phyloP scores from a whole-genome alignment of 2,888 invertebrate species.

The Disparrhopalites patrizii region DNA sequence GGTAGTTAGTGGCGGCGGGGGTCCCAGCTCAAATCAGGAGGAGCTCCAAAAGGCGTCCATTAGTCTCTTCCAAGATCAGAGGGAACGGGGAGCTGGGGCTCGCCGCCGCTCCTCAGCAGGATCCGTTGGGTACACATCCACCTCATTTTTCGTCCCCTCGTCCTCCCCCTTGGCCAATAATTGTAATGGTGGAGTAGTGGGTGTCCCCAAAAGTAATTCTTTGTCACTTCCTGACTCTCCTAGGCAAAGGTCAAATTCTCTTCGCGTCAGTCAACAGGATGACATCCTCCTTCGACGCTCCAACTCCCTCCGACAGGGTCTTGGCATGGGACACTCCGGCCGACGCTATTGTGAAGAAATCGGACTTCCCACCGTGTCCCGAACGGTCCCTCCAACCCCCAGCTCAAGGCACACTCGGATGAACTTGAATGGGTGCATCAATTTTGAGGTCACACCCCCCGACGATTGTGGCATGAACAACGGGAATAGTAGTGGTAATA shows the following conservation, averaged over 20 bases:
- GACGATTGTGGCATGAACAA: slow-evolving; percentile 19
- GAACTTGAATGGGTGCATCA: slow-evolving; percentile 43
- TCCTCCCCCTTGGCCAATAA: not conserved
- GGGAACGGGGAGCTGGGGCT: slow-evolving; percentile 25
- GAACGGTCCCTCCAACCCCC: slow-evolving; percentile 25
- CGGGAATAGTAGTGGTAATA: slow-evolving; percentile 6
- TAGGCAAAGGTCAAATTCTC: slow-evolving; percentile 66
- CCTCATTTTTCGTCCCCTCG: slow-evolving; percentile 27
- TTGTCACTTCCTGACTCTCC: slow-evolving; percentile 44
- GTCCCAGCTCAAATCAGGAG: slow-evolving; percentile 34
- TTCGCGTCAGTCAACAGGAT: slow-evolving; percentile 64
- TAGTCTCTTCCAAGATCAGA: slow-evolving; percentile 34
- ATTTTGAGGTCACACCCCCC: slow-evolving; percentile 47
- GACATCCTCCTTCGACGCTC: slow-evolving; percentile 77
- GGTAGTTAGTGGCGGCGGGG: not conserved
- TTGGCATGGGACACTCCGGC: slow-evolving; percentile 60
- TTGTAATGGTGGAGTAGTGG: not conserved
- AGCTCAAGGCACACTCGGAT: slow-evolving; percentile 31
- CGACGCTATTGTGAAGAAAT: slow-evolving; percentile 43
- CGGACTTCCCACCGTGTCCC: slow-evolving; percentile 41
- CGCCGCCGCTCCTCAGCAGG: slow-evolving; percentile 25
- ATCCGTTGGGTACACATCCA: slow-evolving; percentile 28
- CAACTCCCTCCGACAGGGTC: slow-evolving; percentile 76
- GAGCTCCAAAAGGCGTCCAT: slow-evolving; percentile 45
- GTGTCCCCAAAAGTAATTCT: slow-evolving; percentile 32